These are phyloP conservation scores for Helicoverpa zea DNA, from an alignment of 1,140 invertebrate species.

Conservation along the genomic window DNA sequence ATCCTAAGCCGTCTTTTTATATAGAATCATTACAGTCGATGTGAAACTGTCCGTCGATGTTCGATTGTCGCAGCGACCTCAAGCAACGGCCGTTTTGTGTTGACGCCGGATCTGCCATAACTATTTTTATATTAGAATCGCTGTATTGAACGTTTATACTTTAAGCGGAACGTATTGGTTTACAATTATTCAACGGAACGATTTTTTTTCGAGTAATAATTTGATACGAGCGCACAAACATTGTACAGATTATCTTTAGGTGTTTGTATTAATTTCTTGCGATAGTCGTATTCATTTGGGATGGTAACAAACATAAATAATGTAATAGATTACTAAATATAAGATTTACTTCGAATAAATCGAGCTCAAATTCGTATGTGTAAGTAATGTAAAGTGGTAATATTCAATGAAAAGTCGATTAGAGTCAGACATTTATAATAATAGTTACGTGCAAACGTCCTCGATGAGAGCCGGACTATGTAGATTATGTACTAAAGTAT, in stretches of 20 bases:
- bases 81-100: constrained; percentile 72
- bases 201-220: constrained; percentile 73
- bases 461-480: constrained; percentile 75
- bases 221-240: constrained; percentile 84
- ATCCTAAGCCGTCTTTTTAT: constrained; percentile 83
- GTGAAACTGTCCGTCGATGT: constrained; percentile 80
- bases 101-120: constrained; percentile 74
- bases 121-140: constrained; percentile 83
- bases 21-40: constrained; percentile 64
- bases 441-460: constrained; percentile 79
- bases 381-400: constrained; percentile 78
- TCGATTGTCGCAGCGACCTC: constrained; percentile 70
- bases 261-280: constrained; percentile 65
- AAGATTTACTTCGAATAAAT: constrained; percentile 83
- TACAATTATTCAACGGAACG: constrained; percentile 67
- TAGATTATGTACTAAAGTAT: constrained; percentile 75
- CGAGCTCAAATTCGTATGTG: constrained; percentile 84
- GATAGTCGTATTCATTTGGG: constrained; percentile 57
- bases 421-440: constrained; percentile 69
- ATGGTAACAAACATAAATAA: constrained; percentile 56
- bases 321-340: constrained; percentile 61
- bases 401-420: constrained; percentile 72
- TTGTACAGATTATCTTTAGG: constrained; percentile 80
- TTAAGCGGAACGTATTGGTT: constrained; percentile 70
- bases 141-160: constrained; percentile 72